A percentile compares a stretch with the other conserved stretches of the same genome.
phyloP scores from a whole-genome alignment of 2,888 invertebrate genomes.

The Chorisops tibialis region DNA sequence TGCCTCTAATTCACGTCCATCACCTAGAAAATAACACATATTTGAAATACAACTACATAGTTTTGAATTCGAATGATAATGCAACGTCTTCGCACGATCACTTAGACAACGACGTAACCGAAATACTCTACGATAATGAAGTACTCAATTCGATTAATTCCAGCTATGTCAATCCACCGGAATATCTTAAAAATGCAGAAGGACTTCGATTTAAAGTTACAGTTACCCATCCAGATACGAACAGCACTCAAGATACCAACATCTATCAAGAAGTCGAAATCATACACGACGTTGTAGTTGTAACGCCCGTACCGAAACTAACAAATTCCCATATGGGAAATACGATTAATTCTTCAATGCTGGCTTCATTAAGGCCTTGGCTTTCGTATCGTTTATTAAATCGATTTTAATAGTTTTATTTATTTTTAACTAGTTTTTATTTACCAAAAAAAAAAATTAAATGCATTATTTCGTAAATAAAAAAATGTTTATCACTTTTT shows the following conservation, averaged over 20 bases:
- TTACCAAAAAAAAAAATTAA: neutral
- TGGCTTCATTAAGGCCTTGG: conserved; percentile 18
- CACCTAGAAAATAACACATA: conserved; percentile 1
- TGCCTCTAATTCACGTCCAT: conserved; percentile 29
- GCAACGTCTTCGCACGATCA: conserved; percentile 23
- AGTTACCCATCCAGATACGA: neutral
- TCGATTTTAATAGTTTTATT: conserved; percentile 6
- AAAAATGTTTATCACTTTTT: neutral
- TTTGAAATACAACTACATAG: conserved; percentile 30
- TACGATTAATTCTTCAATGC: neutral
- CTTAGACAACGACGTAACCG: conserved; percentile 21
- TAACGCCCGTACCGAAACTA: neutral
- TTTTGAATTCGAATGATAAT: conserved; percentile 24
- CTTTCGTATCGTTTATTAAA: conserved; percentile 21
- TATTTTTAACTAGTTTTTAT: neutral
- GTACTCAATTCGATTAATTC: neutral
- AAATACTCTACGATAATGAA: conserved; percentile 17
- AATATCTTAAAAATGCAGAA: conserved; percentile 1
- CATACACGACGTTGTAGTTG: neutral
- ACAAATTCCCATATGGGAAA: neutral
- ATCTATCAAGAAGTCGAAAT: conserved; percentile 12
- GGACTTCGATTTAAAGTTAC: conserved; percentile 19
- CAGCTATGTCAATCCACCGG: neutral
- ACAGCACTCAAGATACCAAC: neutral
- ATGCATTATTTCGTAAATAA: neutral